Conservation (phyloP, 2,888 invertebrate species). For the Aphidius colemani region DNA sequence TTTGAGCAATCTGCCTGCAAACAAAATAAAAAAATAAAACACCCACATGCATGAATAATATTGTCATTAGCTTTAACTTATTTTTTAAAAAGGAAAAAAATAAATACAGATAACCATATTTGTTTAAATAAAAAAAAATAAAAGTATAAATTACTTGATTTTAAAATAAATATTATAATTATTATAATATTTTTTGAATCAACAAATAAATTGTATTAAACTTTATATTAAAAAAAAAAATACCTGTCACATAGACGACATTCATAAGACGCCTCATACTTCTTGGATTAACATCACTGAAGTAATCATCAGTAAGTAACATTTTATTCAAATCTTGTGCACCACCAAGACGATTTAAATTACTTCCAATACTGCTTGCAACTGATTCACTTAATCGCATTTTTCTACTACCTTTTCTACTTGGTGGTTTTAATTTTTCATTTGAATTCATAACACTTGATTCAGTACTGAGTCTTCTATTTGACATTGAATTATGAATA, state of each 20-base stretch:
- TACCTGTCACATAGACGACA: constrained; percentile 93
- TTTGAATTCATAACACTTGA: constrained; percentile 85
- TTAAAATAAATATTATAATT: too few relatives aligned
- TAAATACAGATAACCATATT: not conserved
- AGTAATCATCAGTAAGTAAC: constrained; percentile 95
- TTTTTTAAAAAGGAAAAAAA: not conserved
- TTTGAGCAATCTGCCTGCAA: constrained; percentile 86
- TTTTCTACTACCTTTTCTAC: constrained; percentile 71
- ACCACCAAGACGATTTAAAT: constrained; percentile 77
- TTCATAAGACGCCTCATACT: constrained; percentile 97
- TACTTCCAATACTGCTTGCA: constrained; percentile 89
- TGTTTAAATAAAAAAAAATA: constrained; percentile 1
- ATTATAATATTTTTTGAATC: too few relatives aligned
- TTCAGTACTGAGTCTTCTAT: constrained; percentile 77
- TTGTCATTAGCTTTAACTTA: not conserved
- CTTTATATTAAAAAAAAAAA: too few relatives aligned
- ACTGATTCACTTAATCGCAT: constrained; percentile 85
- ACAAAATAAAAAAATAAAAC: not conserved
- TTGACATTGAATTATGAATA: constrained; percentile 67
- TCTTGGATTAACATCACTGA: constrained; percentile 97
- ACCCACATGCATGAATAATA: too few relatives aligned
- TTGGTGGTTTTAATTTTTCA: constrained; percentile 72
- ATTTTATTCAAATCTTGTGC: constrained; percentile 80
- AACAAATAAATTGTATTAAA: too few relatives aligned
- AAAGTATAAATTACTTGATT: not conserved